A percentile compares a stretch with the other conserved stretches of the same genome.
Conservation (phyloP, 1,140 invertebrate species). For the Sitophilus oryzae region DNA sequence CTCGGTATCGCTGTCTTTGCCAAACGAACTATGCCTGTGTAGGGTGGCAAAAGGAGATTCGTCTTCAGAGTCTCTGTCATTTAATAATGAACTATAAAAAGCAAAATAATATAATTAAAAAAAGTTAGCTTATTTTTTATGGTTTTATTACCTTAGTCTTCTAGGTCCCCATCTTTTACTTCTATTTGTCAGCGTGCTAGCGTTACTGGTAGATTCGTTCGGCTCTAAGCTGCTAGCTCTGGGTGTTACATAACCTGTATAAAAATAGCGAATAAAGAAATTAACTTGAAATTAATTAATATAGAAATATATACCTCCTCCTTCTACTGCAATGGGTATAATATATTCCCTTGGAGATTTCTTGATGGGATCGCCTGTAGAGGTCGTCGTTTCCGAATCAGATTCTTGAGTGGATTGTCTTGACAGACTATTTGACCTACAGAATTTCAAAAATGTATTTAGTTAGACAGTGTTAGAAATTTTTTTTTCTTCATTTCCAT, state of each 20-base stretch:
- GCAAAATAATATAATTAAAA: not conserved
- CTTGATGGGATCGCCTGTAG: conserved; percentile 65
- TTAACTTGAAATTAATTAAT: not conserved
- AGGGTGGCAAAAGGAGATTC: conserved; percentile 49
- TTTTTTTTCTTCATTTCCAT: too few relatives aligned
- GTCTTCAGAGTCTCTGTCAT: conserved; percentile 66
- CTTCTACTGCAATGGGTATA: conserved; percentile 85
- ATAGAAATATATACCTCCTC: conserved; percentile 48
- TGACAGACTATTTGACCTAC: conserved; percentile 47
- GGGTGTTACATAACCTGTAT: conserved; percentile 69
- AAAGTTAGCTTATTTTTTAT: conserved; percentile 13
- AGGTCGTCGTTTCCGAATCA: conserved; percentile 52
- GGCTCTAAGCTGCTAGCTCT: conserved; percentile 68
- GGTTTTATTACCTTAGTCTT: conserved; percentile 51
- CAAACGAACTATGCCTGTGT: conserved; percentile 45
- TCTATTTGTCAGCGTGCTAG: conserved; percentile 41
- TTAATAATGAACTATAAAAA: conserved; percentile 55
- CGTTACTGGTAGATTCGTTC: conserved; percentile 53
- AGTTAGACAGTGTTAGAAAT: too few relatives aligned
- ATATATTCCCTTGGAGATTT: conserved; percentile 86
- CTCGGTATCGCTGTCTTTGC: conserved; percentile 49
- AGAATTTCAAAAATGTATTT: too few relatives aligned
- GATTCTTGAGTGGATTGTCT: conserved; percentile 64
- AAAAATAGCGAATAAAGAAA: not conserved
- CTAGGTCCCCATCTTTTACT: conserved; percentile 44